Conservation (phyloP, 2,113 vertebrate species). For the Nothobranchius kuhntae region DNA sequence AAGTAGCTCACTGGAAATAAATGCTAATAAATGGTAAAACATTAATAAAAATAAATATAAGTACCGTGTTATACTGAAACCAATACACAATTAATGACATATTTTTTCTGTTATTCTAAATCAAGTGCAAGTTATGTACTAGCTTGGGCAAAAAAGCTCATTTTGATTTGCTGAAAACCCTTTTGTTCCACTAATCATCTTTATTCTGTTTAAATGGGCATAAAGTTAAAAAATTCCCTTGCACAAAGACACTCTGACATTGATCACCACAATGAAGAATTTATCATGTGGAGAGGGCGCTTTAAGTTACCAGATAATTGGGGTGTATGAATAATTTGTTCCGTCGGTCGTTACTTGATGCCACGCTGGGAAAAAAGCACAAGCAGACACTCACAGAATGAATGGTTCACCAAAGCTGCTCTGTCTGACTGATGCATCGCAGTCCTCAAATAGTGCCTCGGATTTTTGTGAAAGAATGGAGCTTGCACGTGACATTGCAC, state of each 20-base stretch:
- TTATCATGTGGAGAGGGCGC: background rate
- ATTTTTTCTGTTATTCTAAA: too few relatives aligned
- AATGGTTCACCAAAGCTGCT: constrained; percentile 20
- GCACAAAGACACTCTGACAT: too few relatives aligned
- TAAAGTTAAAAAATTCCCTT: background rate
- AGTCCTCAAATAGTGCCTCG: background rate
- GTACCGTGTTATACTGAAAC: too few relatives aligned
- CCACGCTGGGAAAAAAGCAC: constrained; percentile 20
- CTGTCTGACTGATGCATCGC: constrained; percentile 8
- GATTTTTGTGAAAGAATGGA: constrained; percentile 40
- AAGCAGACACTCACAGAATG: constrained; percentile 1
- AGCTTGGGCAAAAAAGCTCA: too few relatives aligned
- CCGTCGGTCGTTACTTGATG: constrained; percentile 41
- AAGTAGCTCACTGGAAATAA: too few relatives aligned
- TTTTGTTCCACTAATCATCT: too few relatives aligned
- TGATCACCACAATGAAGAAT: background rate
- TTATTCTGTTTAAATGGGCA: too few relatives aligned
- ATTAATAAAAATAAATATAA: too few relatives aligned
- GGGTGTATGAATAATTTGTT: constrained; percentile 59
- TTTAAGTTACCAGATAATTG: constrained; percentile 16
- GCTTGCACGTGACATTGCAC: constrained; percentile 2
- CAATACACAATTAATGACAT: too few relatives aligned
- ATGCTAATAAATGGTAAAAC: too few relatives aligned
- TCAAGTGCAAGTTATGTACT: too few relatives aligned
- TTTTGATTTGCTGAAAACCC: too few relatives aligned